Conservation (phyloP, 2,113 vertebrate species). For the Cyrtonyx montezumae region DNA sequence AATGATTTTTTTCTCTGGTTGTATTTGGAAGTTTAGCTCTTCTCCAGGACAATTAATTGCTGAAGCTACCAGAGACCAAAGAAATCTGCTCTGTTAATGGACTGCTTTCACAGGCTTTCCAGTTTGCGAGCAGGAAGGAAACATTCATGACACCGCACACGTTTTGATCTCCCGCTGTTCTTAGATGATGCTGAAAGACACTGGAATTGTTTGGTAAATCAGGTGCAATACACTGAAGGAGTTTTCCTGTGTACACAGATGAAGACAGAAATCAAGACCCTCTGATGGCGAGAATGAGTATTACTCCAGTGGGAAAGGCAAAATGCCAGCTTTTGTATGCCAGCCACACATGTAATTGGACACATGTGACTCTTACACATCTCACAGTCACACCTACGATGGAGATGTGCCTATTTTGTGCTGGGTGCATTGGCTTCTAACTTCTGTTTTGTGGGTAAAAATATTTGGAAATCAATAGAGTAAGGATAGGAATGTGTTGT, state of each 20-base stretch:
- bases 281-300: not conserved
- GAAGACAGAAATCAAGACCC: not conserved
- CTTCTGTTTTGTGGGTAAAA: not conserved
- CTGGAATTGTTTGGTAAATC: not conserved
- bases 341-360: not conserved
- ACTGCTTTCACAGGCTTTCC: not conserved
- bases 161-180: not conserved
- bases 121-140: not conserved
- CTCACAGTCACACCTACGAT: not conserved
- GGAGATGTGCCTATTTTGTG: not conserved
- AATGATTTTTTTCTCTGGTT: not conserved
- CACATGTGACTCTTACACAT: not conserved
- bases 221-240: not conserved
- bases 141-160: not conserved
- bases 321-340: not conserved
- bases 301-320: not conserved
- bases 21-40: not conserved
- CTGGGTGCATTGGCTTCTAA: not conserved
- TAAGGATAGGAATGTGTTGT: fast-evolving
- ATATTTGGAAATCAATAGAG: not conserved
- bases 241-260: not conserved
- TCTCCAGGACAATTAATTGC: not conserved
- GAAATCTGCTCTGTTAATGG: not conserved
- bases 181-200: not conserved
- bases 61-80: not conserved